These are phyloP conservation scores for Aeoliscus strigatus DNA, from an alignment of 2,797 vertebrate species.

Conservation along the genomic window DNA sequence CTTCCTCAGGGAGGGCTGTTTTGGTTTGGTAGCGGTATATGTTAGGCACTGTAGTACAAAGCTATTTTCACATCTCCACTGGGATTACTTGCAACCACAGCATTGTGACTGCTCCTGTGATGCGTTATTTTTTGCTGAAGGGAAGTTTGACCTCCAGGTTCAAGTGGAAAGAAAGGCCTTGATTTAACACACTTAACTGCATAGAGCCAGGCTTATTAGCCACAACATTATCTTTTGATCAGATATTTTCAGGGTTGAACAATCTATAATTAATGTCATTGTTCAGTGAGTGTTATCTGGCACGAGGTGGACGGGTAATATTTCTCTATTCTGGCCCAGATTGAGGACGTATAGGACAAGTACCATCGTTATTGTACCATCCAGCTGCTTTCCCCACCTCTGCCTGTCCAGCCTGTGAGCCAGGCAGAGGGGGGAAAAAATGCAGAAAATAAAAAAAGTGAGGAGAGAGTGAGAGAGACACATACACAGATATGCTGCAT, in stretches of 20 bases:
- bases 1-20: constrained; percentile 64
- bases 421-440: constrained; percentile 49
- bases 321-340: constrained; percentile 39
- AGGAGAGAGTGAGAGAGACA: constrained; percentile 30
- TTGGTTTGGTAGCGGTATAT: constrained; percentile 60
- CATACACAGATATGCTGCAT: constrained; percentile 45
- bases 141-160: constrained; percentile 52
- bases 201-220: constrained; percentile 47
- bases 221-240: constrained; percentile 41
- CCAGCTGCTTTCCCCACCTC: constrained; percentile 64
- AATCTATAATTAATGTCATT: constrained; percentile 51
- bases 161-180: constrained; percentile 42
- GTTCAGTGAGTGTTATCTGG: constrained; percentile 40
- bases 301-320: constrained; percentile 33
- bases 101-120: constrained; percentile 61
- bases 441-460: constrained; percentile 39
- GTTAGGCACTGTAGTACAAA: constrained; percentile 59
- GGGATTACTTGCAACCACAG: constrained; percentile 57
- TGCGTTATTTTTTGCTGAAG: constrained; percentile 53
- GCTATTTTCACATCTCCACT: constrained; percentile 59
- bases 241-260: constrained; percentile 37
- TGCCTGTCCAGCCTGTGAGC: constrained; percentile 55
- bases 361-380: constrained; percentile 61
- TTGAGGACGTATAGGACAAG: constrained; percentile 42
- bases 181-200: constrained; percentile 30